These are phyloP conservation scores for Venusia cambrica DNA, from an alignment of 2,888 invertebrate genomes.

Conservation along the genomic window DNA sequence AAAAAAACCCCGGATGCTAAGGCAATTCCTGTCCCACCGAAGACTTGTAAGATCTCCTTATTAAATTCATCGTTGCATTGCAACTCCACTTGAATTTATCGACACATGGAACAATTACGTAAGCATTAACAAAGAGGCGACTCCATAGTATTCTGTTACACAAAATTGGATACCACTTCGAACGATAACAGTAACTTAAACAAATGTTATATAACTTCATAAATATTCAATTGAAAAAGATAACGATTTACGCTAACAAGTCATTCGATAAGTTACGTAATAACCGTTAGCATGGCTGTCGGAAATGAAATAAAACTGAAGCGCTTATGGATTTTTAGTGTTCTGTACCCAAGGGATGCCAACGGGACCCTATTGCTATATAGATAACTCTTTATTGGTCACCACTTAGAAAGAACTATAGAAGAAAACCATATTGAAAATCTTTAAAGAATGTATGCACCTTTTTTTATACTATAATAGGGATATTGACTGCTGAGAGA, in stretches of 20 bases:
- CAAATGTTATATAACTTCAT: slow-evolving; percentile 29
- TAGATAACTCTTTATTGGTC: no score
- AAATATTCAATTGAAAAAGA: slow-evolving; percentile 30
- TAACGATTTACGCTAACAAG: slow-evolving; percentile 27
- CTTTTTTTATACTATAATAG: no score
- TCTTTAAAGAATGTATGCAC: no score
- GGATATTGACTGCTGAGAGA: no score
- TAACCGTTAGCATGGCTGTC: slow-evolving; percentile 20
- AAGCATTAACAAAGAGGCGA: slow-evolving; percentile 23
- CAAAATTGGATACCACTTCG: slow-evolving; percentile 30
- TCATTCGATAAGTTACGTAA: slow-evolving; percentile 27
- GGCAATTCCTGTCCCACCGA: no score
- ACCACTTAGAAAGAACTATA: no score
- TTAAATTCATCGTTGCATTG: no score
- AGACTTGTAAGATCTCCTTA: no score
- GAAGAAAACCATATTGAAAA: no score
- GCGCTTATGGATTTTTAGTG: slow-evolving; percentile 19
- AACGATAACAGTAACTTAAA: slow-evolving; percentile 33
- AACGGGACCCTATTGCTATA: no score
- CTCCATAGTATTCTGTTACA: slow-evolving; percentile 29
- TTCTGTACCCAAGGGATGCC: no score
- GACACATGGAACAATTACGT: slow-evolving; percentile 25
- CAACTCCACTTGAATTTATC: slow-evolving; percentile 16
- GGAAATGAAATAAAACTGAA: slow-evolving; percentile 21
- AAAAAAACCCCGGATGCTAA: no score